phyloP scores from a whole-genome alignment of 2,797 vertebrate species.

The Alectoris magna region DNA sequence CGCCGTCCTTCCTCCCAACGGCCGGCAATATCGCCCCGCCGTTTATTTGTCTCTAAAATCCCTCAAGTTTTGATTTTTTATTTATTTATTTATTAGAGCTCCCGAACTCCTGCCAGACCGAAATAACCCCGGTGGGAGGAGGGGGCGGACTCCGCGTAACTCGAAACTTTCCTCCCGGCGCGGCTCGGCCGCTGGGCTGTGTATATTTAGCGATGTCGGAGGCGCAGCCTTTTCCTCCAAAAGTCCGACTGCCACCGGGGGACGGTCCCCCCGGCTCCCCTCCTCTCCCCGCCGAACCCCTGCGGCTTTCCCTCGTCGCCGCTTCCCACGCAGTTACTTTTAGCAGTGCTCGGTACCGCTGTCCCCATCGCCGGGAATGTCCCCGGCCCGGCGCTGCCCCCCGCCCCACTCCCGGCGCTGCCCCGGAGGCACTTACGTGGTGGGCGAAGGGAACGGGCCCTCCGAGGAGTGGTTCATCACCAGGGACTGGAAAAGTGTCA shows the following conservation, averaged over 20 bases:
- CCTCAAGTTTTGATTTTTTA: not conserved
- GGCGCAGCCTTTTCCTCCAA: not conserved
- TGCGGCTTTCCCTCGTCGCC: not conserved
- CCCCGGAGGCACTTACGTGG: conserved; percentile 88
- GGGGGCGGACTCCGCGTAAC: conserved; percentile 39
- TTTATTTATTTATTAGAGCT: not conserved
- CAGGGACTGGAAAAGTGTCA: conserved; percentile 84
- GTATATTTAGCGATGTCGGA: not conserved
- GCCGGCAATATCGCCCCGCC: not conserved
- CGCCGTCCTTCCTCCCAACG: not conserved
- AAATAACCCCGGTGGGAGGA: conserved; percentile 61
- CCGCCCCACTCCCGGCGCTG: not conserved
- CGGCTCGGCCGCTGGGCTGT: not conserved
- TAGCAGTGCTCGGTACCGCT: not conserved
- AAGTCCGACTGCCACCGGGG: not conserved
- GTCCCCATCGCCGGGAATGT: not conserved
- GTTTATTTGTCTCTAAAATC: not conserved
- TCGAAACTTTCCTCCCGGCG: conserved; percentile 73
- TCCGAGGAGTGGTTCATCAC: conserved; percentile 81
- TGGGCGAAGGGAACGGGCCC: conserved; percentile 90
- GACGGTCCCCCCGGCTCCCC: not conserved
- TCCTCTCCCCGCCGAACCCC: not conserved
- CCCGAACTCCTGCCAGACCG: not conserved
- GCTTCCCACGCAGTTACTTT: not conserved
- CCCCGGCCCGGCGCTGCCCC: not conserved